Conservation (phyloP, 2,797 vertebrate genomes). For the Gouania willdenowi region DNA sequence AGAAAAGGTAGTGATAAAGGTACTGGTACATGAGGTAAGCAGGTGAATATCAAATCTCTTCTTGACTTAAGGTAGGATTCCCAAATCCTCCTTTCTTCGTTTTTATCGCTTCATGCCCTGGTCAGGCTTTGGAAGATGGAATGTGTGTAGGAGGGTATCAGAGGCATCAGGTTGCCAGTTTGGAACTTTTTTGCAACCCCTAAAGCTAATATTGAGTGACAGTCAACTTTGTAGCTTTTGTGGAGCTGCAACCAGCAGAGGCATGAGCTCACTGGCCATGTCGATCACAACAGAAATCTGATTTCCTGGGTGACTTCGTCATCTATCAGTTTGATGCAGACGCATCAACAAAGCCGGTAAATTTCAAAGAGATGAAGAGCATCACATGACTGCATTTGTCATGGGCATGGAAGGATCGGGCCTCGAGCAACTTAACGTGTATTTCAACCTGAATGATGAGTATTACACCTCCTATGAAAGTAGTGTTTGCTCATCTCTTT, state of each 20-base stretch:
- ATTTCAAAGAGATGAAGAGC: conserved; percentile 14
- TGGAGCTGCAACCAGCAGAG: conserved; percentile 26
- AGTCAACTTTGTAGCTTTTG: conserved; percentile 53
- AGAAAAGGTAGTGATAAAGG: conserved; percentile 12
- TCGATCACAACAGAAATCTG: conserved; percentile 56
- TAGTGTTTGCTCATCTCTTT: too few relatives aligned
- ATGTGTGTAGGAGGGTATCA: conserved; percentile 69
- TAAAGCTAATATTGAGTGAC: conserved; percentile 46
- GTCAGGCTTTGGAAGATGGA: conserved; percentile 52
- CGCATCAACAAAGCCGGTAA: conserved; percentile 33
- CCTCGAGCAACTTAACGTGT: neutral
- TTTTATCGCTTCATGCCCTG: conserved; percentile 37
- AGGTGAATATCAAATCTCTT: conserved; percentile 45
- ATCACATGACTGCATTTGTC: conserved; percentile 2
- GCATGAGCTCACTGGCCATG: conserved; percentile 64
- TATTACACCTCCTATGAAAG: neutral
- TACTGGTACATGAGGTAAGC: conserved; percentile 50
- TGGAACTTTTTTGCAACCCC: conserved; percentile 45
- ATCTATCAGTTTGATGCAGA: conserved; percentile 22
- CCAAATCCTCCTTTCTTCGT: conserved; percentile 25
- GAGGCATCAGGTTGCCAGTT: conserved; percentile 62
- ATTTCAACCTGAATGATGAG: neutral
- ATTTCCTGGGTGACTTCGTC: conserved; percentile 35
- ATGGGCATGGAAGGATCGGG: neutral
- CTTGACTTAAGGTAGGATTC: conserved; percentile 34